Conservation (phyloP, 2,888 invertebrate species). For the Epinotia demarniana region DNA sequence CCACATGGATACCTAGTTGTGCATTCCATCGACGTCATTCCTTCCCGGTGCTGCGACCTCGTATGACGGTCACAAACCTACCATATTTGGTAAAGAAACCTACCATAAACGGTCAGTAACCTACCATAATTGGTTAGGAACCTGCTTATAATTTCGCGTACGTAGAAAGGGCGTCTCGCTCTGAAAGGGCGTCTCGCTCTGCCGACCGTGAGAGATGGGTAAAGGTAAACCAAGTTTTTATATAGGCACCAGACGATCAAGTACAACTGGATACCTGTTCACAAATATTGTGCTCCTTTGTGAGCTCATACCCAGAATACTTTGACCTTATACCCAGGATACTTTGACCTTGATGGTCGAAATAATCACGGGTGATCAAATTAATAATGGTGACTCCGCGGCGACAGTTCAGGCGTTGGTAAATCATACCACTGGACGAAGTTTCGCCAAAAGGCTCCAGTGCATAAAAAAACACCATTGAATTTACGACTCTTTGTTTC, state of each 20-base stretch:
- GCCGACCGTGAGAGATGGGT: constrained; percentile 16
- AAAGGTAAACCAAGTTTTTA: constrained; percentile 8
- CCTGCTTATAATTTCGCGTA: neutral
- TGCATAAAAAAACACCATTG: neutral
- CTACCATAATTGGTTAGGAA: constrained; percentile 6
- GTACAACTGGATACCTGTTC: neutral
- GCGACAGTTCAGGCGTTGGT: neutral
- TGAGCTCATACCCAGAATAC: neutral
- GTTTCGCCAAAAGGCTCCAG: neutral
- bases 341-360: neutral
- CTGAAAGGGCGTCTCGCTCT: neutral
- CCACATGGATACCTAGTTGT: neutral
- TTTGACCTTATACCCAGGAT: neutral
- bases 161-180: constrained; percentile 1
- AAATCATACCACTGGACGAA: neutral
- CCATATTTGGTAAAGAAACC: constrained; percentile 6
- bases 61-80: neutral
- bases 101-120: neutral
- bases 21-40: neutral
- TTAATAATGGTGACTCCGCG: neutral
- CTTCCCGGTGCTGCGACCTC: neutral
- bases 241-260: constrained; percentile 1
- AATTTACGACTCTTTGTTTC: constrained; percentile 1
- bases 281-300: too few species aligned
- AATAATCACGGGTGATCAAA: neutral